Percentiles rank a stretch among this genome's conserved stretches.
Conservation (phyloP, 2,113 vertebrate species). For the Poecilia latipinna region DNA sequence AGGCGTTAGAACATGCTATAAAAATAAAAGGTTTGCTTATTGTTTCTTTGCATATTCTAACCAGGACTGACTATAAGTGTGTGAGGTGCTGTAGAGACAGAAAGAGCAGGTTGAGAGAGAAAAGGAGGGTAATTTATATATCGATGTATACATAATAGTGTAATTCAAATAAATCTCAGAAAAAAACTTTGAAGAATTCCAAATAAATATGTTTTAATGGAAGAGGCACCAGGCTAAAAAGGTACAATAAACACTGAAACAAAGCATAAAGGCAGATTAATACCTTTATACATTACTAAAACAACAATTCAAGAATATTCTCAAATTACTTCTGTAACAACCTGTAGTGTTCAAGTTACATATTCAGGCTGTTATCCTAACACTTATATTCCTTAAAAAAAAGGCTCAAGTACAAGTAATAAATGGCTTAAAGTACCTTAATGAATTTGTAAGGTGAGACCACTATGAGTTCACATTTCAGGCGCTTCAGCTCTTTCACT, state of each 20-base stretch:
- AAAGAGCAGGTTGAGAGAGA: no score
- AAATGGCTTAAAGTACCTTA: slow-evolving; percentile 5
- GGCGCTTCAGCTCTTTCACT: slow-evolving; percentile 40
- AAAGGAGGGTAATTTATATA: no score
- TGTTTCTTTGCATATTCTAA: no score
- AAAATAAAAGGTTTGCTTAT: no score
- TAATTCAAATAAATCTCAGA: background rate
- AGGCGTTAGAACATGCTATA: no score
- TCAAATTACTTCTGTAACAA: background rate
- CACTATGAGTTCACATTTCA: slow-evolving; percentile 22
- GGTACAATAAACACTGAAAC: background rate
- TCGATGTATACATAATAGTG: background rate
- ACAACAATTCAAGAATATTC: background rate
- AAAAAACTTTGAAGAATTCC: background rate
- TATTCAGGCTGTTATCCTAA: background rate
- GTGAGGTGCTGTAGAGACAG: no score
- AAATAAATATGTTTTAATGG: background rate
- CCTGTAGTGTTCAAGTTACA: background rate
- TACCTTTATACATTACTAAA: background rate
- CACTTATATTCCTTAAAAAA: background rate
- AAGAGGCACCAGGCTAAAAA: background rate
- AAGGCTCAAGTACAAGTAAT: background rate
- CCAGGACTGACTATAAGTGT: no score
- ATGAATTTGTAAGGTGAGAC: slow-evolving; percentile 16
- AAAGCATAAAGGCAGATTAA: background rate